phyloP scores from a whole-genome alignment of 2,113 vertebrate species.

The Pygoscelis adeliae region DNA sequence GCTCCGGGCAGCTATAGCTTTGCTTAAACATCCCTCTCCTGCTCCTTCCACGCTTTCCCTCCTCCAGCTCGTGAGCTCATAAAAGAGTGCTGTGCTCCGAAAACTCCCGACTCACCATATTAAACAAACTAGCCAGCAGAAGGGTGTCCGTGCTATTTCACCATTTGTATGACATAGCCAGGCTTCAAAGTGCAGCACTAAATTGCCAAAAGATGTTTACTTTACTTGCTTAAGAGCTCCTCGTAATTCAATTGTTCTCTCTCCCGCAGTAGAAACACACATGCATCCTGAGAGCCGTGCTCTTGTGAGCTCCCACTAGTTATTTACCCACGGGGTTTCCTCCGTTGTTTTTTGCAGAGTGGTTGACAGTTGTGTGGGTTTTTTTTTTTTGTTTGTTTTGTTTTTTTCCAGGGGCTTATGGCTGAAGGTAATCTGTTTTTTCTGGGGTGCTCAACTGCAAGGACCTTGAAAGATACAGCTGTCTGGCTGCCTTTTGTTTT shows the following conservation, averaged over 20 bases:
- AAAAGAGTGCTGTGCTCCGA: constrained; percentile 15
- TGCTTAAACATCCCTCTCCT: constrained; percentile 34
- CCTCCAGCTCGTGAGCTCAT: constrained; percentile 36
- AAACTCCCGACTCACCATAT: constrained; percentile 36
- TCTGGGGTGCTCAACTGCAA: background rate
- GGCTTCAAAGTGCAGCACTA: constrained; percentile 58
- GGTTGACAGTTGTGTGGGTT: too few species aligned
- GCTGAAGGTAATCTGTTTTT: background rate
- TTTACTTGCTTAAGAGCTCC: constrained; percentile 64
- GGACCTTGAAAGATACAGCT: background rate
- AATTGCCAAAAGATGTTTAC: constrained; percentile 65
- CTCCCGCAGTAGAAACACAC: constrained; percentile 36
- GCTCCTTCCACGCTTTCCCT: constrained; percentile 37
- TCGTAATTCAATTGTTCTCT: constrained; percentile 62
- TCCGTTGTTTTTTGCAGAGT: background rate
- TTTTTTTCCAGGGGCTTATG: background rate
- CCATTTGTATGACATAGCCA: constrained; percentile 48
- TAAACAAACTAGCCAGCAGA: constrained; percentile 62
- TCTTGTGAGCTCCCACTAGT: constrained; percentile 8
- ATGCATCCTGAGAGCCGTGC: constrained; percentile 34
- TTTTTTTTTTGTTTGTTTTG: background rate
- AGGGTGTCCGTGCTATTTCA: constrained; percentile 55
- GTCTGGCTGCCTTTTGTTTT: background rate
- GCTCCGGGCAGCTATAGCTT: background rate
- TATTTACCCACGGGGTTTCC: constrained; percentile 37